Percentiles rank a stretch among this genome's conserved stretches.
phyloP scores from a whole-genome alignment of 2,797 vertebrate species.

The Sorex maritimensis region DNA sequence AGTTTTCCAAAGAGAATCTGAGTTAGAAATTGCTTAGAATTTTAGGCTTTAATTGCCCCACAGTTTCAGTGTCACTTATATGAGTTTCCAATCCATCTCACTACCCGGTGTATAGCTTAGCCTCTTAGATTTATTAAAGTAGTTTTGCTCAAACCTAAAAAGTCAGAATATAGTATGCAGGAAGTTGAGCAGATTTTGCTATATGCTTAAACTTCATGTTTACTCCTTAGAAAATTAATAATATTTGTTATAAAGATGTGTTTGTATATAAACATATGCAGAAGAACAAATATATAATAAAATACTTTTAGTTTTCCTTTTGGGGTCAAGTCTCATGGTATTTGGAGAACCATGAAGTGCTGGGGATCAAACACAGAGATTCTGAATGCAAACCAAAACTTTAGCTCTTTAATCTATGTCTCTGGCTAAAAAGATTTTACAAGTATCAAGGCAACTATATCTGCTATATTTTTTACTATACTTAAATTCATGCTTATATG shows the following conservation, averaged over 20 bases:
- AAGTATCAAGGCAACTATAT: slow-evolving; percentile 6
- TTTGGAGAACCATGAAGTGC: no score
- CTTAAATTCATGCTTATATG: background rate
- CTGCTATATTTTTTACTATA: background rate
- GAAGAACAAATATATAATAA: background rate
- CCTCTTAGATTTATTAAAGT: slow-evolving; percentile 25
- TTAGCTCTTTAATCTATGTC: no score
- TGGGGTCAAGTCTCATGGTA: background rate
- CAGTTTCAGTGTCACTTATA: background rate
- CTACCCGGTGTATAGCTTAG: background rate
- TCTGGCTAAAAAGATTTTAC: no score
- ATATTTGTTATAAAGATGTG: background rate
- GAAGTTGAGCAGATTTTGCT: background rate
- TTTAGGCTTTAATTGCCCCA: slow-evolving; percentile 6
- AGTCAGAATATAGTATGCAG: background rate
- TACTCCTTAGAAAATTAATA: background rate
- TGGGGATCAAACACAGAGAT: no score
- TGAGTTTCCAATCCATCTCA: background rate
- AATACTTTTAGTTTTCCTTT: background rate
- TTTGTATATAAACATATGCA: no score
- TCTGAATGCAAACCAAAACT: no score
- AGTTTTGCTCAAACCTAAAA: slow-evolving; percentile 18
- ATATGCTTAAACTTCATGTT: background rate
- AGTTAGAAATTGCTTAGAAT: slow-evolving; percentile 51
- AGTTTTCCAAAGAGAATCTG: slow-evolving; percentile 60